A percentile compares a stretch with the other conserved stretches of the same genome.
Evolutionary conservation across 2,888 invertebrate genomes (phyloP).

Genomic region (Polia nebulosa): DNA sequence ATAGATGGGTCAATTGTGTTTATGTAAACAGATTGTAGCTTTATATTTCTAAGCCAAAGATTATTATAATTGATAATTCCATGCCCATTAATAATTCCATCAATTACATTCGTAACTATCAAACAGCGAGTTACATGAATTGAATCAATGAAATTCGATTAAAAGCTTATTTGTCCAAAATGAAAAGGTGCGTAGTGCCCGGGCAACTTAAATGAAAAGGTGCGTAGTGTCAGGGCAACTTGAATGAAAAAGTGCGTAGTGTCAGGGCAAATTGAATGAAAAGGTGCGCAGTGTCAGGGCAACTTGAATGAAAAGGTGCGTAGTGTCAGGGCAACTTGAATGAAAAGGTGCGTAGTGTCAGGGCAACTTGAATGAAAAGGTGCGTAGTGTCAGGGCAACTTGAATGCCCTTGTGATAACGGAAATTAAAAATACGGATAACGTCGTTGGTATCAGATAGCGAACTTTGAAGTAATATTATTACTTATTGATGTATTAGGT

Average conservation of each 20-base stretch:
- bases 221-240: too few species aligned
- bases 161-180: slow-evolving; percentile 14
- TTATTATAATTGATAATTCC: neutral
- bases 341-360: too few species aligned
- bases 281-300: too few species aligned
- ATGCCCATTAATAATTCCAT: slow-evolving; percentile 26
- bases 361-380: too few species aligned
- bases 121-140: slow-evolving; percentile 8
- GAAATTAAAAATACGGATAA: slow-evolving; percentile 43
- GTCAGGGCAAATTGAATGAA: too few species aligned
- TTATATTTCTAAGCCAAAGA: slow-evolving; percentile 26
- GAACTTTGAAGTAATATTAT: slow-evolving; percentile 13
- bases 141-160: slow-evolving; percentile 2
- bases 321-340: too few species aligned
- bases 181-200: too few species aligned
- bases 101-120: neutral
- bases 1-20: slow-evolving; percentile 44
- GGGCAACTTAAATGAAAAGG: too few species aligned
- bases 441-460: slow-evolving; percentile 41
- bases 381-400: slow-evolving; percentile 19
- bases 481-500: slow-evolving; percentile 17
- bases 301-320: too few species aligned
- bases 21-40: slow-evolving; percentile 45
- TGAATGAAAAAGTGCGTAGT: too few species aligned
- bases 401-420: slow-evolving; percentile 42